Evolutionary conservation across 1,140 invertebrate species (phyloP), one percentile per base, ranked within the genome.

Genomic region (Drosophila ambigua): DNA sequence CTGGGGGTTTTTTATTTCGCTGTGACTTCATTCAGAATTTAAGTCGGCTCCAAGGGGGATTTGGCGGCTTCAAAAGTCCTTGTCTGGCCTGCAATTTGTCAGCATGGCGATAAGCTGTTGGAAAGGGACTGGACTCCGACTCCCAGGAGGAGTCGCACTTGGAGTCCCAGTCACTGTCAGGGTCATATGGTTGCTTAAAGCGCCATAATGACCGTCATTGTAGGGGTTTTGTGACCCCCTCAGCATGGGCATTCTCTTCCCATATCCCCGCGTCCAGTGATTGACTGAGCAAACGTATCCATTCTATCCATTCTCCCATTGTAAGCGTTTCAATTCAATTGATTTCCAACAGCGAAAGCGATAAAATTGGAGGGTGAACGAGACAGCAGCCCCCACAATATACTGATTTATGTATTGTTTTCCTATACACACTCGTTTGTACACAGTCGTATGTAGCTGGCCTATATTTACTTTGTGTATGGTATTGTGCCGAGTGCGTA

Each of bases 141-240:
- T 39, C 11, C 35, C 35, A 13, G 11, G 0, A 11, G n/a, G 15
- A 5, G 5, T 57, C 28, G 11, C 5, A 20, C 2, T 53, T 43
- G 41, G 0, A 39, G 35, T 13, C 9, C n/a, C 16, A 51, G 35
- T 60, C 72, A 65, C 57, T 71, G 65, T 75, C 55, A 51, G 72
- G 51, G 41, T 62, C 31, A 39, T 60, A 61, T 23, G 26, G 23
- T 73, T 44, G 43, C 64, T 75, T 87, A 77, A 87, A 81, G 81
- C 59, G 59, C 23, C 69, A 74, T 85, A 85, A 82, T 85, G 78
- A 81, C 76, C 69, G 60, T 59, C 82, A 87, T 87, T 87, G 78
- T 77, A 54, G 43, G 50, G 44, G 52, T 24, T 58, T 69, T 69
- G 60, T 6, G 28, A 16, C 24, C 41, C 23, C 23, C n/a, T 11